Evolutionary conservation across 2,113 vertebrate genomes (phyloP), one percentile per base, ranked within the genome.

Genomic region (Psettodes erumei): DNA sequence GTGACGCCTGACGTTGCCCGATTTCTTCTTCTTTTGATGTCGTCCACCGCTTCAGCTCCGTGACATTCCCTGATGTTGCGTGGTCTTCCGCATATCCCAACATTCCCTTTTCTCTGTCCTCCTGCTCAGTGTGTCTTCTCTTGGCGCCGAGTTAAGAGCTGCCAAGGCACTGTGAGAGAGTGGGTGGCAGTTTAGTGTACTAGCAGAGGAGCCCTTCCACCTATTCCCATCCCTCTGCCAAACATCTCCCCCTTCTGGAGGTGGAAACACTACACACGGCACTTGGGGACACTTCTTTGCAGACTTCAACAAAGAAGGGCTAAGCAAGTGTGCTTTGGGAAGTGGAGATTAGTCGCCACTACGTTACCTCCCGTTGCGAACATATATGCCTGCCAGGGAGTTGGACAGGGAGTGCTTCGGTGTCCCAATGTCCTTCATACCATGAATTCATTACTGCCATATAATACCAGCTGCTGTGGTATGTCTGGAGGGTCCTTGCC

Each of bases 381-480:
- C 12, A 19, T 67, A 42, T 45, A 43, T 61, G 32, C 37, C 58
- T 69, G 70, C 51, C 60, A 69, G 62, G 75, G 78, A 71, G 76
- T 51, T 69, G 48, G 47, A 66, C 25, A 77, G 67, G 76, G 72
- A 75, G 64, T 72, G 69, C 65, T 85, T 82, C 80, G 75, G 70
- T 78, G 75, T 50, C 51, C 59, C 66, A 55, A 51, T 28, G 81
- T 87, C 85, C 88, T 88, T 99, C 95, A 99, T 81, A 99, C 97
- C 97, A 99, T 99, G 91, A 98, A 99, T 89, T 99, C 98, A 2
- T 97, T 98, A 82, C 86, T 97, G 82, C 96, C 96, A 67, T 96
- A 96, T 69, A 96, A 84, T 62, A 97, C 93, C 8, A 95, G 85
- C 83, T 94, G 95, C 82, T 95, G 96, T 19, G 94, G 0, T 0